phyloP scores from a whole-genome alignment of 53 echinoderm and acorn worm genomes.

The Actinopyga echinites region DNA sequence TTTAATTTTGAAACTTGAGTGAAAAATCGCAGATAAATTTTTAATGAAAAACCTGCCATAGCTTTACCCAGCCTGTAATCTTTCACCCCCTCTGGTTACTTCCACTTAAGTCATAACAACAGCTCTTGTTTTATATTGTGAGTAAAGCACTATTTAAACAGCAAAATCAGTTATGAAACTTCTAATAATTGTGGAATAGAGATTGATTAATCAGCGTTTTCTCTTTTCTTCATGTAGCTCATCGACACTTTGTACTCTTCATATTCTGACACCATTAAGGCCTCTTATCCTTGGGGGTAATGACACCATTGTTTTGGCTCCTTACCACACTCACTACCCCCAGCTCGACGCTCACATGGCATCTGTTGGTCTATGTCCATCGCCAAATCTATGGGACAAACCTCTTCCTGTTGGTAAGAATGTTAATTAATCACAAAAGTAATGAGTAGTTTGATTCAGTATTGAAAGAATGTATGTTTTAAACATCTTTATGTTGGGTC shows the following conservation, averaged over 20 bases:
- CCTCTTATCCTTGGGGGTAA: constrained; percentile 90
- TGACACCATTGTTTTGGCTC: constrained; percentile 86
- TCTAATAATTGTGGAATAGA: too few relatives aligned
- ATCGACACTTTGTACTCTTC: constrained; percentile 87
- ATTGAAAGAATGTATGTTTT: neutral
- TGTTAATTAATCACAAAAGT: too few relatives aligned
- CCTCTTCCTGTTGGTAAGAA: constrained; percentile 91
- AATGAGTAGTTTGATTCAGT: neutral
- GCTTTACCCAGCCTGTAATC: too few relatives aligned
- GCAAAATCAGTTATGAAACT: too few relatives aligned
- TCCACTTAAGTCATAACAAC: too few relatives aligned
- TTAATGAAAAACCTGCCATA: too few relatives aligned
- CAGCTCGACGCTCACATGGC: constrained; percentile 84
- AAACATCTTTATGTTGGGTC: neutral
- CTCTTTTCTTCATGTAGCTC: constrained; percentile 54
- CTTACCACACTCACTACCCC: constrained; percentile 95
- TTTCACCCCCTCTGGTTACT: too few relatives aligned
- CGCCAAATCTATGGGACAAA: constrained; percentile 85
- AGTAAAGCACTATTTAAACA: too few relatives aligned
- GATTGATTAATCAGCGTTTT: neutral
- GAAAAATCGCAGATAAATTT: too few relatives aligned
- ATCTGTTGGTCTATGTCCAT: constrained; percentile 61
- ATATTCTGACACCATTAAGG: constrained; percentile 84
- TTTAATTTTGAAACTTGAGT: too few relatives aligned
- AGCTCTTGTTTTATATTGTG: too few relatives aligned